phyloP scores from a whole-genome alignment of 2,113 vertebrate species.

The Hippocampus barbouri region DNA sequence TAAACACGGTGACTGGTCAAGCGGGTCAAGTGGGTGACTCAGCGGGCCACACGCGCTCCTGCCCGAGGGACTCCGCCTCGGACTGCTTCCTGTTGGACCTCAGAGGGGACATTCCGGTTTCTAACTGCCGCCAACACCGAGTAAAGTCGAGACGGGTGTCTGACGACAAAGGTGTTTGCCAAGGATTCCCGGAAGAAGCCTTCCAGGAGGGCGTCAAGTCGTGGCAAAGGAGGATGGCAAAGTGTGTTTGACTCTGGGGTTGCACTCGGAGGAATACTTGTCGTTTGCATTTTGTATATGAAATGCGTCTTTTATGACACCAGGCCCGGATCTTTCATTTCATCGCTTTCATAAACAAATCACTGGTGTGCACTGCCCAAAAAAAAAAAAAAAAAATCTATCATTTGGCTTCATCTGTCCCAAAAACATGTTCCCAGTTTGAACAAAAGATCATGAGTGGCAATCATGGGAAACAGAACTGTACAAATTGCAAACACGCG shows the following conservation, averaged over 20 bases:
- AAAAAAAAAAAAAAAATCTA: background rate
- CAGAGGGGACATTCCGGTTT: too few relatives aligned
- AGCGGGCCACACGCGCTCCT: slow-evolving; percentile 37
- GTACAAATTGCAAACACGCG: background rate
- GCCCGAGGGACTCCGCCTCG: slow-evolving; percentile 46
- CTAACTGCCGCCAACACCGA: background rate
- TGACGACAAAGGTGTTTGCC: background rate
- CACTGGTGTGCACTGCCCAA: background rate
- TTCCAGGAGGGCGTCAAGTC: too few relatives aligned
- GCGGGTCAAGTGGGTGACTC: slow-evolving; percentile 40
- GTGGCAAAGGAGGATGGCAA: too few relatives aligned
- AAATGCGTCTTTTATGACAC: too few relatives aligned
- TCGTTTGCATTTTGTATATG: too few relatives aligned
- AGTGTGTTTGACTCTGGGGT: too few relatives aligned
- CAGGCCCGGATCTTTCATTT: background rate
- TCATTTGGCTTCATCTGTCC: background rate
- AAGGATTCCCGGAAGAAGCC: too few relatives aligned
- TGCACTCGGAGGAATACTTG: too few relatives aligned
- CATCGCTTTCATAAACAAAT: background rate
- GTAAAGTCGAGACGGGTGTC: background rate
- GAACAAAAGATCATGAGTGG: background rate
- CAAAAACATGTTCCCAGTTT: background rate
- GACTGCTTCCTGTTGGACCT: slow-evolving; percentile 21
- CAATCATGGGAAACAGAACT: background rate
- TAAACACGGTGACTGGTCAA: slow-evolving; percentile 39